Conservation (phyloP, 2,113 vertebrate genomes). For the Urocitellus parryii region DNA sequence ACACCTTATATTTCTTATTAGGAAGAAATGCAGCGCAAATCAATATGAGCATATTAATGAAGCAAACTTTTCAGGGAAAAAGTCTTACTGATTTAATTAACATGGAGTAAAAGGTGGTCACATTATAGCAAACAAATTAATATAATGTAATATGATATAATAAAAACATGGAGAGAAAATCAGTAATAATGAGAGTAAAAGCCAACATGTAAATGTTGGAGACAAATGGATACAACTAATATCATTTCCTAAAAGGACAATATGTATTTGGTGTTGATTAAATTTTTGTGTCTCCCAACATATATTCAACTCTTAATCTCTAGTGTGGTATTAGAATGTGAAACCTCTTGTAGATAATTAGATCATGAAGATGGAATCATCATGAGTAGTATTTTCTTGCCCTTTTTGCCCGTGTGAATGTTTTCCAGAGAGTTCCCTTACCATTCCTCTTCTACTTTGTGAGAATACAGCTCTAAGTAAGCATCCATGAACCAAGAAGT, state of each 20-base stretch:
- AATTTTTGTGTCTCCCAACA: not conserved
- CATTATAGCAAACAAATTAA: not conserved
- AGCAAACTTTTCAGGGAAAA: not conserved
- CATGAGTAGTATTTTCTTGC: not conserved
- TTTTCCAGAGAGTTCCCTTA: not conserved
- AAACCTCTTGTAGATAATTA: not conserved
- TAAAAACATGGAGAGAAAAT: not conserved
- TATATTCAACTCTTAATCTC: not conserved
- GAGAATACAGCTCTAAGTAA: not conserved
- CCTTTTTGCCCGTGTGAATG: not conserved
- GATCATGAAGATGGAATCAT: not conserved
- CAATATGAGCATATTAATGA: not conserved
- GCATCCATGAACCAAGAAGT: not conserved
- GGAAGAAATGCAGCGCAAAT: not conserved
- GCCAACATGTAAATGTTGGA: not conserved
- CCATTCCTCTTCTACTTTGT: not conserved
- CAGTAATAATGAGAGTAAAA: not conserved
- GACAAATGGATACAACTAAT: not conserved
- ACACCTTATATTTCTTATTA: not conserved
- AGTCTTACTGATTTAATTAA: slow-evolving; percentile 11
- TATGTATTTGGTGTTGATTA: not conserved
- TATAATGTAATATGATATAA: not conserved
- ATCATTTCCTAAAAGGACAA: not conserved
- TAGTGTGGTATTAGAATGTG: not conserved
- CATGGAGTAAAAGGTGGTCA: not conserved